These are phyloP conservation scores for Triops cancriformis DNA, from an alignment of 1,140 invertebrate species.

Conservation along the genomic window DNA sequence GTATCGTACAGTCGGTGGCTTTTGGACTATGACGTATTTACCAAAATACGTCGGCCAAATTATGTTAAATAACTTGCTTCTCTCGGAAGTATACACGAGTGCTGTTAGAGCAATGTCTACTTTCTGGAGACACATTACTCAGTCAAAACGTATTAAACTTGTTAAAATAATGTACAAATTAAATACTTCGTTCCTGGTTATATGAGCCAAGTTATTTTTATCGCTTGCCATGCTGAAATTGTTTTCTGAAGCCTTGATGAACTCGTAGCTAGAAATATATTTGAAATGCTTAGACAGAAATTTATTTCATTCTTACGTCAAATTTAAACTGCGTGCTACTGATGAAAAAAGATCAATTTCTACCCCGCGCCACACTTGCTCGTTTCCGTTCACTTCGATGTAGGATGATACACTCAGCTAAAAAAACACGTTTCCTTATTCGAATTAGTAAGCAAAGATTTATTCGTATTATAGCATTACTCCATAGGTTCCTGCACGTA, in stretches of 20 bases:
- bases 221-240: not conserved
- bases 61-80: not conserved
- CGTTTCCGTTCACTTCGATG: not conserved
- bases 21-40: not conserved
- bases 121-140: not conserved
- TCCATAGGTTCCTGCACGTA: not conserved
- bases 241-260: not conserved
- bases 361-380: not conserved
- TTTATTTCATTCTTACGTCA: not conserved
- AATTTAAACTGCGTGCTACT: not conserved
- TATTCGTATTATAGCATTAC: not conserved
- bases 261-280: not conserved
- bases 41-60: not conserved
- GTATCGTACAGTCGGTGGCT: no score
- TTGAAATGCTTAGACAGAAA: not conserved
- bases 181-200: not conserved
- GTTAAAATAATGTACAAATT: no score
- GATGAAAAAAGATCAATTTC: not conserved
- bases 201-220: not conserved
- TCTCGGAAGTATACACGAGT: not conserved
- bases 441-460: not conserved
- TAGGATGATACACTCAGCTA: not conserved
- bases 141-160: no score
- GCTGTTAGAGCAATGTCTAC: not conserved
- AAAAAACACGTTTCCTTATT: not conserved